Conservation (phyloP, 1,140 invertebrate genomes). For the Pseudomyrmex cubaensis region DNA sequence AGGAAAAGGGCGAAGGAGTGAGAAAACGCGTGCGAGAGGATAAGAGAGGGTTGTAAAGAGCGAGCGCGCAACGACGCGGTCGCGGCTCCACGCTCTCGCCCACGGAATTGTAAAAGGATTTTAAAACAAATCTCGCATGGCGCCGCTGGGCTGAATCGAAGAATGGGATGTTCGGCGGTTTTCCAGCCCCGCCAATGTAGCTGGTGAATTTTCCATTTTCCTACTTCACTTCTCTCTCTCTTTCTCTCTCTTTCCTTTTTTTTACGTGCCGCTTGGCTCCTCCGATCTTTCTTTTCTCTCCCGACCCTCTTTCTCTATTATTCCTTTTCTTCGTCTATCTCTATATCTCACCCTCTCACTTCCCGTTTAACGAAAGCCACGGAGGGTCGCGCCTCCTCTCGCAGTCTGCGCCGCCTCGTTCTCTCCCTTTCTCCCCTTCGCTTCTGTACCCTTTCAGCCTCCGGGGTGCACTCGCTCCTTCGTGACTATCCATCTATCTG, state of each 20-base stretch:
- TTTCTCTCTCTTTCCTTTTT: conserved; percentile 48
- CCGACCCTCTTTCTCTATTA: conserved; percentile 49
- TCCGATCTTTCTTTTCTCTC: conserved; percentile 16
- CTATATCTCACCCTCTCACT: conserved; percentile 40
- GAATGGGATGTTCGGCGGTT: conserved; percentile 79
- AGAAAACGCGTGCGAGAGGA: neutral
- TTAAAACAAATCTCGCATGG: conserved; percentile 85
- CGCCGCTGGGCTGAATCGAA: conserved; percentile 83
- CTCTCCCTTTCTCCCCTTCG: conserved; percentile 56
- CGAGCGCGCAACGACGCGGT: conserved; percentile 29
- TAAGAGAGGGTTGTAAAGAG: conserved; percentile 27
- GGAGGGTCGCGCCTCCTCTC: conserved; percentile 62
- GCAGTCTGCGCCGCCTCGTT: conserved; percentile 40
- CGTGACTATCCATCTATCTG: conserved; percentile 51
- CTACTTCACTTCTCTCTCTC: conserved; percentile 67
- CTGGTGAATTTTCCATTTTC: conserved; percentile 82
- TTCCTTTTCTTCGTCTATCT: conserved; percentile 59
- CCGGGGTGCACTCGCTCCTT: conserved; percentile 39
- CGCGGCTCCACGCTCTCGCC: conserved; percentile 67
- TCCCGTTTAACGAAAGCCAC: conserved; percentile 71
- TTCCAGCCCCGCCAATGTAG: conserved; percentile 66
- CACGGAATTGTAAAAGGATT: conserved; percentile 84
- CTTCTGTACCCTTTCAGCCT: conserved; percentile 38
- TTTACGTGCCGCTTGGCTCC: conserved; percentile 12
- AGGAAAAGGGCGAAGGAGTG: conserved; percentile 37